Evolutionary conservation across 2,797 vertebrate species (phyloP).

Genomic region (Trichosurus vulpecula): DNA sequence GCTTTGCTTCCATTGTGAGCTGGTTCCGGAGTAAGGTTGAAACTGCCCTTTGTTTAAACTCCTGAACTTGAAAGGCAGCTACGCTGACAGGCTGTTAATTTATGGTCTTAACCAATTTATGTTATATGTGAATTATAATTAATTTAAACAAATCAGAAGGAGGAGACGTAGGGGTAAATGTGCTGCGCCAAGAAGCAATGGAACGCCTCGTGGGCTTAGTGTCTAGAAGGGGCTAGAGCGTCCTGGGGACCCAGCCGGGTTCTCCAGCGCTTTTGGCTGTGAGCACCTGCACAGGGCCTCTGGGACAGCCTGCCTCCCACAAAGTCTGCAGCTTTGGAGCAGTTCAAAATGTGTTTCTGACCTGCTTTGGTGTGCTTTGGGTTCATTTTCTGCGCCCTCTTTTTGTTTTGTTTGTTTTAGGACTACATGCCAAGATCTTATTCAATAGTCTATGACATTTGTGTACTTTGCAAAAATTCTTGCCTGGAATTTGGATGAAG

Average conservation of each 20-base stretch:
- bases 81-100: slow-evolving; percentile 66
- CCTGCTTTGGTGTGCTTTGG: slow-evolving; percentile 44
- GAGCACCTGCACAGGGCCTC: not conserved
- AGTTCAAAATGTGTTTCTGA: slow-evolving; percentile 27
- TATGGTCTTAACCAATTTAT: slow-evolving; percentile 52
- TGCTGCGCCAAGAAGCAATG: slow-evolving; percentile 13
- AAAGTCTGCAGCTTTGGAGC: not conserved
- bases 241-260: slow-evolving; percentile 12
- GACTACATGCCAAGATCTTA: slow-evolving; percentile 36
- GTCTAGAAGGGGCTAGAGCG: not conserved
- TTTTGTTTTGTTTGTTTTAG: slow-evolving; percentile 44
- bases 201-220: slow-evolving; percentile 7
- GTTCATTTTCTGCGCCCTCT: slow-evolving; percentile 14
- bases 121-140: slow-evolving; percentile 61
- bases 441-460: slow-evolving; percentile 64
- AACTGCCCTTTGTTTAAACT: slow-evolving; percentile 61
- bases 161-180: slow-evolving; percentile 15
- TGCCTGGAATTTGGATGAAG: slow-evolving; percentile 53
- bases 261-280: slow-evolving; percentile 35
- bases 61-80: slow-evolving; percentile 57
- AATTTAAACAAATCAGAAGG: slow-evolving; percentile 55
- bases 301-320: not conserved
- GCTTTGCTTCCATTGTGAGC: slow-evolving; percentile 28
- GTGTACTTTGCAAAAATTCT: slow-evolving; percentile 47
- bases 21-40: slow-evolving; percentile 43